phyloP scores from a whole-genome alignment of 2,113 vertebrate species.

The Cariama cristata region DNA sequence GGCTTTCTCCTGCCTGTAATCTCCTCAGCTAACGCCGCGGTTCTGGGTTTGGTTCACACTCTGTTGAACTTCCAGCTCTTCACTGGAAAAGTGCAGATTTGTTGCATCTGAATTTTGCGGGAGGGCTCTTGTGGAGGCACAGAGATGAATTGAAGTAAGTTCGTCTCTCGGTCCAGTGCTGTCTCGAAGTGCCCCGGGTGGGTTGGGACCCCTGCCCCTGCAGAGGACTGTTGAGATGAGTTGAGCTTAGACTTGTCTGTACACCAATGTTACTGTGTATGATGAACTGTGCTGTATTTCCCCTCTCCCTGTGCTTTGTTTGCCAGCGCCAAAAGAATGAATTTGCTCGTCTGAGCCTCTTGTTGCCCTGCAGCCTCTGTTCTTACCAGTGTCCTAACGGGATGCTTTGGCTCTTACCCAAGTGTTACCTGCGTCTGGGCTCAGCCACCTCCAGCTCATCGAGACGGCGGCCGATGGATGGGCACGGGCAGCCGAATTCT shows the following conservation, averaged over 20 bases:
- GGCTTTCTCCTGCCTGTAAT: not conserved
- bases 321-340: rapidly evolving
- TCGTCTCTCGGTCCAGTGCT: not conserved
- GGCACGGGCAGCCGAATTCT: rapidly evolving
- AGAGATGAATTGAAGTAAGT: not conserved
- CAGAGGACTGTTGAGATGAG: not conserved
- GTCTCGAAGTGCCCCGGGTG: not conserved
- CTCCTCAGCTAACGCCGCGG: rapidly evolving
- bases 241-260: too few relatives aligned
- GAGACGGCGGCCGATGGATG: not conserved
- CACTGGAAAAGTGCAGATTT: not conserved
- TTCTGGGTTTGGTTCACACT: not conserved
- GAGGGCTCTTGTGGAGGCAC: not conserved
- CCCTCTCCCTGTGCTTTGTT: not conserved
- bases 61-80: not conserved
- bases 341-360: not conserved
- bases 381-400: rapidly evolving
- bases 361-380: not conserved
- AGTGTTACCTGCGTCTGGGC: not conserved
- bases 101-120: not conserved
- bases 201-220: not conserved
- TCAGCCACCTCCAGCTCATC: rapidly evolving
- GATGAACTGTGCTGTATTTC: not conserved
- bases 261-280: rapidly evolving
- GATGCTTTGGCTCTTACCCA: not conserved